Evolutionary conservation across 2,113 vertebrate genomes (phyloP), one percentile per base, ranked within the genome.

Genomic region (Todiramphus chloris): DNA sequence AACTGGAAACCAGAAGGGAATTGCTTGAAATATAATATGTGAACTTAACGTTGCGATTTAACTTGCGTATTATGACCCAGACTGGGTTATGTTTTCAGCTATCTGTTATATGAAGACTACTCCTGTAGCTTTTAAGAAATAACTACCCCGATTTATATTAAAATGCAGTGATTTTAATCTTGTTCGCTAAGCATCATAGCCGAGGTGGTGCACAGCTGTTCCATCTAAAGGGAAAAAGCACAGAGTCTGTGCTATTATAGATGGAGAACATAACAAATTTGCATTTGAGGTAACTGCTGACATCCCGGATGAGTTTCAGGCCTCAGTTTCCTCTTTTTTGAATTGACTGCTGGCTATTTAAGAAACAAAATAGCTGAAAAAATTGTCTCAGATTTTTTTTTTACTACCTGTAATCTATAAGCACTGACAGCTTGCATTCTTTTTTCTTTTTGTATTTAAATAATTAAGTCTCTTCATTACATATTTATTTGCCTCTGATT

Each of bases 61-160:
- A 46, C 16, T 27, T 27, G 1, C 4, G 0, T 8, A 5, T 13
- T 30, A 2, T 24, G 46, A 4, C 48, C 28, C 51, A 7, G 6
- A 1, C 15, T 2, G 6, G 43, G 21, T 5, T 27, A 5, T n/a
- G 8, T 21, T 31, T 69, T 56, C 78, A 24, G 35, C 6, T 70
- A 44, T 39, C n/a, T 66, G 8, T 48, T 16, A 0, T 1, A 2
- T 5, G n/a, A 39, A 56, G 14, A 48, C 16, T 5, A 4, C 7
- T 68, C 33, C 18, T 39, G 1, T 10, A 23, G 74, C 39, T 82
- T 62, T 62, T 66, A 50, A 17, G 18, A 44, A 39, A 41, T 14
- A 44, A 8, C 21, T 16, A 4, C 9, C 30, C 5, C 3, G 2
- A 4, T 56, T 77, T 59, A 0, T 43, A 3, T 28, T 55, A 25